phyloP scores from a whole-genome alignment of 2,888 invertebrate species.

The Drosophila anomelani region DNA sequence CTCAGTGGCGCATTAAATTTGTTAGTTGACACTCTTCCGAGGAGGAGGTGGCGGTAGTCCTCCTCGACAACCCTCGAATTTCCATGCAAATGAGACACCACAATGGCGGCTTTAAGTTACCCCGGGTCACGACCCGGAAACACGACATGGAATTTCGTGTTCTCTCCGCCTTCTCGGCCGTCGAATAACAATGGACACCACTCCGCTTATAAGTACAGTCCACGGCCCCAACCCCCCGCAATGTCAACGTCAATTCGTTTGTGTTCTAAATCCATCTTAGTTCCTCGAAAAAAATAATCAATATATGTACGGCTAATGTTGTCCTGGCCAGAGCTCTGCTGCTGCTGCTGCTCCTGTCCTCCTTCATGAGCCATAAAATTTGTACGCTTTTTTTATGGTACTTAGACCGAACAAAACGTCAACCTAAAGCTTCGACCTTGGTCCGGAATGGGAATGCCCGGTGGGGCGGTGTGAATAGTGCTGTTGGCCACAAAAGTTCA shows the following conservation, averaged over 20 bases:
- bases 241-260: constrained; percentile 32
- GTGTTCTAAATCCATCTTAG: constrained; percentile 40
- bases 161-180: constrained; percentile 14
- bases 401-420: constrained; percentile 70
- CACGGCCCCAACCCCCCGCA: background rate
- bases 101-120: constrained; percentile 43
- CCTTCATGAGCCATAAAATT: constrained; percentile 62
- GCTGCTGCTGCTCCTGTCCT: background rate
- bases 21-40: constrained; percentile 51
- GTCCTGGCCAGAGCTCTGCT: background rate
- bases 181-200: constrained; percentile 28
- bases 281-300: constrained; percentile 34
- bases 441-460: constrained; percentile 55
- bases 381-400: constrained; percentile 74
- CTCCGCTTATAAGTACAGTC: constrained; percentile 19
- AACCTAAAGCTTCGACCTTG: constrained; percentile 53
- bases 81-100: constrained; percentile 47
- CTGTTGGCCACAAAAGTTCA: constrained; percentile 53
- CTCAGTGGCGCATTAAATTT: constrained; percentile 50
- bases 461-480: constrained; percentile 50
- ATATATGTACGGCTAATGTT: constrained; percentile 40
- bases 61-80: constrained; percentile 16
- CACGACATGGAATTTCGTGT: constrained; percentile 33
- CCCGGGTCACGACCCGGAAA: constrained; percentile 43
- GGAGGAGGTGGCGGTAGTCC: background rate